phyloP scores from a whole-genome alignment of 2,113 vertebrate species.

The Callopanchax toddi region DNA sequence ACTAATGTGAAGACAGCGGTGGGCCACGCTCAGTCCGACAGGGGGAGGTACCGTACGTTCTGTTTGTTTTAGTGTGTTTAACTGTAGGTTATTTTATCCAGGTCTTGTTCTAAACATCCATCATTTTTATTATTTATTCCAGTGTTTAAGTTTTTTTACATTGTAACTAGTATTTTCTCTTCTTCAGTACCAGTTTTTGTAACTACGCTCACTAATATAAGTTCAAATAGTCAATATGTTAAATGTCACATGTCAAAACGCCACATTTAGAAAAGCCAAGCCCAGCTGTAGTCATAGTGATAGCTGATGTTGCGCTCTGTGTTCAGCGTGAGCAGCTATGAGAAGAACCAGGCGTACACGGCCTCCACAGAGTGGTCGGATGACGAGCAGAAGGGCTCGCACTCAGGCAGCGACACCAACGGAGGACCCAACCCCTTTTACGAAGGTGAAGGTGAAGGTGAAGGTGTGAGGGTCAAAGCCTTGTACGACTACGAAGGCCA shows the following conservation, averaged over 20 bases:
- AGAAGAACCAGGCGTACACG: conserved; percentile 85
- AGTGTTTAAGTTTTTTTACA: too few relatives aligned
- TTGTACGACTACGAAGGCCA: conserved; percentile 96
- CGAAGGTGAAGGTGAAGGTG: conserved; percentile 77
- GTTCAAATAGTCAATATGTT: too few relatives aligned
- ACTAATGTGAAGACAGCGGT: conserved; percentile 76
- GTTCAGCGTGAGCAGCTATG: conserved; percentile 90
- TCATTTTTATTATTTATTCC: too few relatives aligned
- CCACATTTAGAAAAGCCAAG: too few relatives aligned
- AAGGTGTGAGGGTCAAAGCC: conserved; percentile 89
- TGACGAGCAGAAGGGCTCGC: conserved; percentile 85
- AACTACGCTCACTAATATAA: too few relatives aligned
- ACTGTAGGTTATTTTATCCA: not conserved
- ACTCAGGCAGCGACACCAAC: conserved; percentile 87
- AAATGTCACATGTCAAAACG: too few relatives aligned
- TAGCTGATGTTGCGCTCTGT: not conserved
- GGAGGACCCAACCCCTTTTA: conserved; percentile 90
- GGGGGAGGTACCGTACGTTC: conserved; percentile 87
- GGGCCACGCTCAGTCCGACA: conserved; percentile 80
- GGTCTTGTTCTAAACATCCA: not conserved
- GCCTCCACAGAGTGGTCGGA: conserved; percentile 90
- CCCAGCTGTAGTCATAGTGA: too few relatives aligned
- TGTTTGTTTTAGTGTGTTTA: too few relatives aligned
- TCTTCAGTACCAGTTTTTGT: too few relatives aligned
- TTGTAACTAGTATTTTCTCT: too few relatives aligned